phyloP scores from a whole-genome alignment of 2,888 invertebrate genomes.

The Notocelia uddmanniana region DNA sequence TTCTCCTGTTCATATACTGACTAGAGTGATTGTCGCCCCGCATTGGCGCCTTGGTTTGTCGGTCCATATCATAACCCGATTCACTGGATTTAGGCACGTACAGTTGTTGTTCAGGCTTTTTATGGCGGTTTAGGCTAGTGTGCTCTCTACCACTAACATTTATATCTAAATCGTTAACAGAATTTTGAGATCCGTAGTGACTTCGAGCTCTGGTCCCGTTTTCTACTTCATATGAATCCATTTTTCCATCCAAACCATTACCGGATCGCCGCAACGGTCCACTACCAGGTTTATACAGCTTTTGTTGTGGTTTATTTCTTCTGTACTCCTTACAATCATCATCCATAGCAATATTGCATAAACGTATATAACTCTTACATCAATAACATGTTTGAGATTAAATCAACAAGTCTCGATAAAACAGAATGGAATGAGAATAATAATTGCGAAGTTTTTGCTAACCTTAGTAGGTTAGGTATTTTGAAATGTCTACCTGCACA shows the following conservation, averaged over 20 bases:
- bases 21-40: constrained; percentile 75
- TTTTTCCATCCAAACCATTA: constrained; percentile 85
- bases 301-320: constrained; percentile 89
- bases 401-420: constrained; percentile 45
- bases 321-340: constrained; percentile 85
- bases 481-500: constrained; percentile 23
- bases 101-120: constrained; percentile 80
- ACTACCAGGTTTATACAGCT: constrained; percentile 91
- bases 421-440: constrained; percentile 42
- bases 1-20: constrained; percentile 74
- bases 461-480: constrained; percentile 44
- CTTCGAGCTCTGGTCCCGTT: constrained; percentile 65
- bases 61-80: constrained; percentile 67
- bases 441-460: constrained; percentile 47
- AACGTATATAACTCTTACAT: constrained; percentile 60
- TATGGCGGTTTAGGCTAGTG: constrained; percentile 63
- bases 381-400: constrained; percentile 59
- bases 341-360: constrained; percentile 80
- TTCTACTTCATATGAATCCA: constrained; percentile 77
- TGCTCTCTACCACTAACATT: constrained; percentile 64
- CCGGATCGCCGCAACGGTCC: constrained; percentile 90
- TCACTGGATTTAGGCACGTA: constrained; percentile 77
- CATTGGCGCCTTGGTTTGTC: constrained; percentile 63
- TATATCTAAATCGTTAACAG: constrained; percentile 68
- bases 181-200: constrained; percentile 76